Evolutionary conservation across 2,888 invertebrate genomes (phyloP), one percentile per base, ranked within the genome.

Genomic region (Chironomus riparius): DNA sequence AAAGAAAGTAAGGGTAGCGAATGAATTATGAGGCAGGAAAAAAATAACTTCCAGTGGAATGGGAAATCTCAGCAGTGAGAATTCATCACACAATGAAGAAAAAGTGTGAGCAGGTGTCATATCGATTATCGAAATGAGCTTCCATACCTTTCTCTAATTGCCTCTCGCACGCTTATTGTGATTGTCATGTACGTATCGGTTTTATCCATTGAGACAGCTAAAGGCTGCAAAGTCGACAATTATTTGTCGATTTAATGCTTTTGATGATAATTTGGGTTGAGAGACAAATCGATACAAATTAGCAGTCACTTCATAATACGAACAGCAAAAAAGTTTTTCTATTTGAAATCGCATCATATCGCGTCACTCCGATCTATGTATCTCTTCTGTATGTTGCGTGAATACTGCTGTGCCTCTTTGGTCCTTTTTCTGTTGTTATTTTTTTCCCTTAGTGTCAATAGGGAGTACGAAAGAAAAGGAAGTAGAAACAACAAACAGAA

Each of bases 201-300:
- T 50, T 48, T 50, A 50, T 56, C 56, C 18, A 56, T 56, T 56
- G 38, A 38, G 38, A 38, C 38, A 38, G 18, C 56, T 56, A 56
- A 18, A n/a, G 56, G 18, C 56, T 18, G 7, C 56, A 56, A 56
- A 38, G 38, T 38, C 56, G 56, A 5, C 56, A 56, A 56, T 15
- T 56, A 18, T 56, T 56, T 15, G 15, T 15, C 18, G 56, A 18
- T 56, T 56, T n/a, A 18, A 56, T 56, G 50, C 50, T 38, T 10
- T 4, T 10, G 38, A 38, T 38, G 38, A 38, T 38, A 38, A 65
- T 65, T 65, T 24, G 24, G 38, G 38, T 7, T 38, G 38, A 38
- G 38, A 18, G 21, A 69, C 47, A 71, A 71, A 71, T 71, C 71
- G 56, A 71, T 50, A 50, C 24, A 71, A 71, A 71, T 71, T 71